Evolutionary conservation across 2,888 invertebrate species (phyloP).

Genomic region (Tachina fera): DNA sequence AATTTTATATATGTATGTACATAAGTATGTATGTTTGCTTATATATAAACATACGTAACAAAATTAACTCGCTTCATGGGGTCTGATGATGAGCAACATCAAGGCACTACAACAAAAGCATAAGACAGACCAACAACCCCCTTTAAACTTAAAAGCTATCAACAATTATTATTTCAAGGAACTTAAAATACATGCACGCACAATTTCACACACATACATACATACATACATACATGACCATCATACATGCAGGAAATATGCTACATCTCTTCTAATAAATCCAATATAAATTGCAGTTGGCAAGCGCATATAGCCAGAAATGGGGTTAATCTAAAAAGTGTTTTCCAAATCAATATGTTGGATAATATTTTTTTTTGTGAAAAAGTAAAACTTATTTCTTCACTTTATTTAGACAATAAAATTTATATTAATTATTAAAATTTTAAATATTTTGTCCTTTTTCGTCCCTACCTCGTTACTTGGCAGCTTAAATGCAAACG

Average conservation of each 20-base stretch:
- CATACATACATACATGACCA: not conserved
- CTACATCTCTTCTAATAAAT: conserved; percentile 16
- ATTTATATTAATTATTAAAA: no score
- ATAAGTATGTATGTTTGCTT: no score
- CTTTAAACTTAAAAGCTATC: conserved; percentile 12
- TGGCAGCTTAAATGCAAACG: conserved; percentile 10
- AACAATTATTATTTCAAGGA: conserved; percentile 27
- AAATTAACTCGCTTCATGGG: not conserved
- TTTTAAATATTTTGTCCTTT: not conserved
- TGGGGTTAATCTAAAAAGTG: not conserved
- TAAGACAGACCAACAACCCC: not conserved
- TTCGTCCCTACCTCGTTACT: not conserved
- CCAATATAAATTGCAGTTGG: conserved; percentile 47
- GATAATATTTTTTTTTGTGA: no score
- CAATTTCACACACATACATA: not conserved
- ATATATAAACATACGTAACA: not conserved
- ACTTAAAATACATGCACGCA: not conserved
- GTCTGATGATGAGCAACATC: not conserved
- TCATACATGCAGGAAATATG: not conserved
- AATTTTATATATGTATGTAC: no score
- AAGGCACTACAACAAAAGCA: not conserved
- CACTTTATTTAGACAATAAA: no score
- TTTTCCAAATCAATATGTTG: not conserved
- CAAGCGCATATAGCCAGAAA: not conserved
- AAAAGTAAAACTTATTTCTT: no score